Percentiles rank a stretch among this genome's conserved stretches.
Conservation (phyloP, 1,140 invertebrate species). For the Lepidurus packardi region DNA sequence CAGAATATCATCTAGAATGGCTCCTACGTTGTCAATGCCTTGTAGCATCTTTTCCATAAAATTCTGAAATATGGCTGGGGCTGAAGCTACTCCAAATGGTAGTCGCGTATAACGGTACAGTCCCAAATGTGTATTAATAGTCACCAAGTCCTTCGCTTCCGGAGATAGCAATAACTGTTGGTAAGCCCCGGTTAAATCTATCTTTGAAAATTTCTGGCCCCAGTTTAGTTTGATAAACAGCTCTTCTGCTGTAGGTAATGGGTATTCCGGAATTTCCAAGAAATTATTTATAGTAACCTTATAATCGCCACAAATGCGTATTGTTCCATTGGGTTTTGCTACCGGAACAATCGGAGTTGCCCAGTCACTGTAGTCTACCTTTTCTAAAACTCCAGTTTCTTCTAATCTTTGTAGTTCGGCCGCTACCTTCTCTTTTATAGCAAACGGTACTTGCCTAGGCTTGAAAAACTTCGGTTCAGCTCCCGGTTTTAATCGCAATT, state of each 20-base stretch:
- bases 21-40: constrained; percentile 6
- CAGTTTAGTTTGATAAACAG: constrained; percentile 41
- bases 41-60: constrained; percentile 42
- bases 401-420: constrained; percentile 34
- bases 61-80: constrained; percentile 44
- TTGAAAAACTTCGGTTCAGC: constrained; percentile 42
- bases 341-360: constrained; percentile 50
- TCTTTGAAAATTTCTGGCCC: constrained; percentile 42
- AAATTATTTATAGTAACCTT: constrained; percentile 46
- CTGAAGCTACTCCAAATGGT: constrained; percentile 42
- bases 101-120: constrained; percentile 39
- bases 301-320: constrained; percentile 50
- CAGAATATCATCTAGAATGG: constrained; percentile 38
- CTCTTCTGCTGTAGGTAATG: constrained; percentile 41
- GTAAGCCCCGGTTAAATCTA: constrained; percentile 43
- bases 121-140: constrained; percentile 35
- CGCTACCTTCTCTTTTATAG: constrained; percentile 38
- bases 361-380: constrained; percentile 45
- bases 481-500: not conserved
- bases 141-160: constrained; percentile 8
- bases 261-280: constrained; percentile 22
- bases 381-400: constrained; percentile 41
- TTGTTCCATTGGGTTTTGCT: constrained; percentile 45
- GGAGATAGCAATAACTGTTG: constrained; percentile 38
- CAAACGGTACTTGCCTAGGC: constrained; percentile 44